These are phyloP conservation scores for Scaptomyza montana DNA, from an alignment of 1,140 invertebrate genomes.

Conservation along the genomic window DNA sequence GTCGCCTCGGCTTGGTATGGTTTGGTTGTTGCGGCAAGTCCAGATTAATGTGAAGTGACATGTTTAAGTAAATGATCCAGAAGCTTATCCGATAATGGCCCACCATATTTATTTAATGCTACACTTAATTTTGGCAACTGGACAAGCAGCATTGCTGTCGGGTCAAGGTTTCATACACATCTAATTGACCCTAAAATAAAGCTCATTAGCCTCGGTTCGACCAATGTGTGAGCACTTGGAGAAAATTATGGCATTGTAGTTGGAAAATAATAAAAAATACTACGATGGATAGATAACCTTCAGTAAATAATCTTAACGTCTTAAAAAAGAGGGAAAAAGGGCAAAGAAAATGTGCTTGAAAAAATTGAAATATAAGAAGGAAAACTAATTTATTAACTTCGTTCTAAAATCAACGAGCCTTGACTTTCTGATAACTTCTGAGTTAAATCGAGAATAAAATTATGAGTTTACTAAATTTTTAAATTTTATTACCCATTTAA, in stretches of 20 bases:
- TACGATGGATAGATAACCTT: too few relatives aligned
- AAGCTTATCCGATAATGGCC: conserved; percentile 81
- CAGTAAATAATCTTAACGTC: too few relatives aligned
- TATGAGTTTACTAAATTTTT: too few relatives aligned
- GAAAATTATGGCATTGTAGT: neutral
- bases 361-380: too few relatives aligned
- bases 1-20: conserved; percentile 20
- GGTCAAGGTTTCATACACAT: conserved; percentile 5
- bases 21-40: conserved; percentile 31
- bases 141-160: conserved; percentile 12
- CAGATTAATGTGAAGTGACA: conserved; percentile 82
- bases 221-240: neutral
- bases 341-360: too few relatives aligned
- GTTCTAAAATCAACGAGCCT: too few relatives aligned
- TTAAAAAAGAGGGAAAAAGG: too few relatives aligned
- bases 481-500: too few relatives aligned
- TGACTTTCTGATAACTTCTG: too few relatives aligned
- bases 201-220: neutral
- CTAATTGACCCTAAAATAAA: conserved; percentile 25
- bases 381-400: too few relatives aligned
- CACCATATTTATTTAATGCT: conserved; percentile 76
- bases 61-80: conserved; percentile 81
- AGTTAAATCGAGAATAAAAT: too few relatives aligned
- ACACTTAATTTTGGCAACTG: conserved; percentile 65
- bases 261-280: too few relatives aligned